These are phyloP conservation scores for Hylia prasina DNA, from an alignment of 2,113 vertebrate genomes.

Conservation along the genomic window DNA sequence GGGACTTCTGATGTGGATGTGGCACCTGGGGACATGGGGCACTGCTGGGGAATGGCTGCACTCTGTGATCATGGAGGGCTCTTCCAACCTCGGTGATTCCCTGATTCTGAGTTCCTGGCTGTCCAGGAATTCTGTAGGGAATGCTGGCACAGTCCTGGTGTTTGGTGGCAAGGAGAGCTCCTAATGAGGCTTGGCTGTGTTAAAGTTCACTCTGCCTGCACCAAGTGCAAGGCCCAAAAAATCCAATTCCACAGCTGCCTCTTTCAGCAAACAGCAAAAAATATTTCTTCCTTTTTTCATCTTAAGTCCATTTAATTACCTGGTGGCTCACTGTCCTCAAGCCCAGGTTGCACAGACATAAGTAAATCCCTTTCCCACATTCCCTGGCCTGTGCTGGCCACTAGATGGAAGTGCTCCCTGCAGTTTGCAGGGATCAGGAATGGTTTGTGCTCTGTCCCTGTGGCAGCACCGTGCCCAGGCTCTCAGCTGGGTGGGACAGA, in stretches of 20 bases:
- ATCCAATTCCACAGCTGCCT: not conserved
- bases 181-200: not conserved
- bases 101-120: not conserved
- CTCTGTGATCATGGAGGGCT: not conserved
- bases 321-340: accelerated
- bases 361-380: accelerated
- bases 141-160: not conserved
- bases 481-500: not conserved
- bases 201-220: accelerated
- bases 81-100: accelerated
- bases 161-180: not conserved
- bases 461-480: accelerated
- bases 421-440: not conserved
- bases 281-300: accelerated
- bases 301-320: not conserved
- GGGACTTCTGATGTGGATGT: not conserved
- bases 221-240: not conserved
- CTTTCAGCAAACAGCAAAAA: not conserved
- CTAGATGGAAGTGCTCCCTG: conserved; percentile 46
- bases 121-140: not conserved
- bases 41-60: not conserved
- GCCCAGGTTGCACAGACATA: not conserved
- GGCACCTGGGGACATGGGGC: not conserved
- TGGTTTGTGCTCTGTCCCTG: not conserved
- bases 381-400: not conserved